Conservation (phyloP, 2,113 vertebrate genomes). For the Limanda limanda region DNA sequence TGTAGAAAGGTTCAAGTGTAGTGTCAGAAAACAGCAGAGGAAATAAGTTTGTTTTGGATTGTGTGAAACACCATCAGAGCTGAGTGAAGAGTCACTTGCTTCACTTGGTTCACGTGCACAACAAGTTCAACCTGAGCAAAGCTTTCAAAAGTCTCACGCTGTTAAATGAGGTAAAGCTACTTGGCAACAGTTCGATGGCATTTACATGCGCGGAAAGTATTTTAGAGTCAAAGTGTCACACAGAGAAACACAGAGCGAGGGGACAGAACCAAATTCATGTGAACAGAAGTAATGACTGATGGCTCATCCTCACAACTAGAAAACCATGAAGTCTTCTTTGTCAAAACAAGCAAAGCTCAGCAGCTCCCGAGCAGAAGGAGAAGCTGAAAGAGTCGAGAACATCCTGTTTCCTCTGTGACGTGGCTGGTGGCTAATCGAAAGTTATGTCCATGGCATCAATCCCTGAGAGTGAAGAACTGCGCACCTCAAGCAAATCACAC, state of each 20-base stretch:
- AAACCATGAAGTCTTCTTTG: conserved; percentile 1
- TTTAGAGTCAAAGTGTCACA: conserved; percentile 9
- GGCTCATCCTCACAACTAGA: conserved; percentile 24
- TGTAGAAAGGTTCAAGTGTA: conserved; percentile 43
- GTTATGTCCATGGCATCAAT: conserved; percentile 79
- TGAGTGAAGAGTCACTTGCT: conserved; percentile 37
- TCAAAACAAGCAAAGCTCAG: conserved; percentile 38
- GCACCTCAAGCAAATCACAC: conserved; percentile 58
- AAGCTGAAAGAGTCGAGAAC: conserved; percentile 35
- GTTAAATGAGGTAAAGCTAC: conserved; percentile 65
- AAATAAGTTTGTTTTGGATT: conserved; percentile 32
- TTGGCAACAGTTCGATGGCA: conserved; percentile 40
- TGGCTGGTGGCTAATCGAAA: conserved; percentile 77
- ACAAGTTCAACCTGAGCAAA: conserved; percentile 67
- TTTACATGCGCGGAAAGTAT: background rate
- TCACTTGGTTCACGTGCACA: conserved; percentile 49
- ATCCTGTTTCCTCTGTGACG: conserved; percentile 54
- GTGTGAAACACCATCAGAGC: conserved; percentile 40
- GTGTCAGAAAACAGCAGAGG: conserved; percentile 39
- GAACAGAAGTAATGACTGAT: conserved; percentile 21
- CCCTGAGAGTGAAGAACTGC: conserved; percentile 82
- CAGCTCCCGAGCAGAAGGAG: conserved; percentile 23
- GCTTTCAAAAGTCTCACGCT: conserved; percentile 47
- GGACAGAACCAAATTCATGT: conserved; percentile 31
- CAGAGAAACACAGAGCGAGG: conserved; percentile 55